phyloP scores from a whole-genome alignment of 2,113 vertebrate genomes.

The Fregetta grallaria region DNA sequence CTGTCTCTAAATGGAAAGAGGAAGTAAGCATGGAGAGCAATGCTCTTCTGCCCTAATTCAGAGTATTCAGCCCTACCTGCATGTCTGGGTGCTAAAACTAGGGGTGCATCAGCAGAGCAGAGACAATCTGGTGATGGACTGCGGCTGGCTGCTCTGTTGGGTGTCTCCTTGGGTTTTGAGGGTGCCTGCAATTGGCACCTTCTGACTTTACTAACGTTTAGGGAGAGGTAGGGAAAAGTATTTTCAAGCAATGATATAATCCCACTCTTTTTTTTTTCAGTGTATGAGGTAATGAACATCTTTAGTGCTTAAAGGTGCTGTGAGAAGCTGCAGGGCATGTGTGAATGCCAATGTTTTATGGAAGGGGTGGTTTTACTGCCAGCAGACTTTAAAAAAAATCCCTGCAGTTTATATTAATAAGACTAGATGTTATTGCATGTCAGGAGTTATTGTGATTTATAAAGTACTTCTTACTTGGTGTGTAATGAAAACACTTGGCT shows the following conservation, averaged over 20 bases:
- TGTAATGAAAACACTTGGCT: constrained; percentile 70
- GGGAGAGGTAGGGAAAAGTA: not conserved
- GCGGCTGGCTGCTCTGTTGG: not conserved
- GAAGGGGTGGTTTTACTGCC: constrained; percentile 67
- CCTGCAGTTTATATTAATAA: constrained; percentile 73
- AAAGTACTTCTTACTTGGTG: constrained; percentile 59
- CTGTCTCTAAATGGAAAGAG: not conserved
- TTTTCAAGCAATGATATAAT: not conserved
- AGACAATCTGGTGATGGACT: not conserved
- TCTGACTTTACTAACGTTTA: not conserved
- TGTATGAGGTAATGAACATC: constrained; percentile 37
- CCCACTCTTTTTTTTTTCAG: not conserved
- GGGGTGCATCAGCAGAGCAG: too few species aligned
- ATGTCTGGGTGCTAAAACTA: not conserved
- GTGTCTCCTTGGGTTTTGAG: not conserved
- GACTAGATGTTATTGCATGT: constrained; percentile 71
- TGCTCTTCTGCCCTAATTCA: not conserved
- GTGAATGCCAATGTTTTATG: constrained; percentile 57
- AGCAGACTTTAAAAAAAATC: constrained; percentile 39
- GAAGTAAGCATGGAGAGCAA: accelerated
- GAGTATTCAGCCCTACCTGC: not conserved
- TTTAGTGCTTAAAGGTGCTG: constrained; percentile 48
- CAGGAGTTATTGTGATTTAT: constrained; percentile 75
- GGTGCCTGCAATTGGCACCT: not conserved
- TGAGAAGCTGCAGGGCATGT: constrained; percentile 44